These are phyloP conservation scores for Macrosiphum euphorbiae DNA, from an alignment of 2,888 invertebrate genomes.

Conservation along the genomic window DNA sequence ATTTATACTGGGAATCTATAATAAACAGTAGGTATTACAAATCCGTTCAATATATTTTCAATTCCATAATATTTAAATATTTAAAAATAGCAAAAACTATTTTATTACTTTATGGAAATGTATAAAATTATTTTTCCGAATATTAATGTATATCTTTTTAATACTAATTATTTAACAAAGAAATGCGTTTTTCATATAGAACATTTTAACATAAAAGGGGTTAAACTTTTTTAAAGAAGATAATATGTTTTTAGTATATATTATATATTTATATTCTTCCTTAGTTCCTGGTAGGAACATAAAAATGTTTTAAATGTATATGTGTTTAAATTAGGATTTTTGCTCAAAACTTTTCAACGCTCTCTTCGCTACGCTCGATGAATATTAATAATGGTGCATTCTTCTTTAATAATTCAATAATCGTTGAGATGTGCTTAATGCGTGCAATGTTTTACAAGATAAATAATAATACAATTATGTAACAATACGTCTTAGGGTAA, in stretches of 20 bases:
- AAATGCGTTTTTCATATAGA: not conserved
- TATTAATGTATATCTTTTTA: not conserved
- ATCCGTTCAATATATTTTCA: not conserved
- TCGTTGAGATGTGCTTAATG: slow-evolving; percentile 7
- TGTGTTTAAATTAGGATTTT: not conserved
- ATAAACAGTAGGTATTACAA: not conserved
- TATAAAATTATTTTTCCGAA: not conserved
- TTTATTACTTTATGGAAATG: not conserved
- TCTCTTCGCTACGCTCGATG: not conserved
- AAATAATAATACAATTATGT: not conserved
- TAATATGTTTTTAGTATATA: not conserved
- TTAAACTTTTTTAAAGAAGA: not conserved
- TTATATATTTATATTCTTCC: not conserved
- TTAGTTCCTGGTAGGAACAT: not conserved
- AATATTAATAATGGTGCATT: not conserved
- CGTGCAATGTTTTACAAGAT: not conserved
- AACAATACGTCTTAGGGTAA: not conserved
- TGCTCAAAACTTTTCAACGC: slow-evolving; percentile 1
- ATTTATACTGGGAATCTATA: not conserved
- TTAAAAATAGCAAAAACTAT: not conserved
- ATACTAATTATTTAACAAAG: not conserved
- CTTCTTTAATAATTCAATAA: slow-evolving; percentile 11
- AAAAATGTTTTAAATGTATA: not conserved
- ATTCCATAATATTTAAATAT: not conserved
- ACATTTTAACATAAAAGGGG: not conserved